phyloP scores from a whole-genome alignment of 2,113 vertebrate species.

The Hippopotamus amphibius region DNA sequence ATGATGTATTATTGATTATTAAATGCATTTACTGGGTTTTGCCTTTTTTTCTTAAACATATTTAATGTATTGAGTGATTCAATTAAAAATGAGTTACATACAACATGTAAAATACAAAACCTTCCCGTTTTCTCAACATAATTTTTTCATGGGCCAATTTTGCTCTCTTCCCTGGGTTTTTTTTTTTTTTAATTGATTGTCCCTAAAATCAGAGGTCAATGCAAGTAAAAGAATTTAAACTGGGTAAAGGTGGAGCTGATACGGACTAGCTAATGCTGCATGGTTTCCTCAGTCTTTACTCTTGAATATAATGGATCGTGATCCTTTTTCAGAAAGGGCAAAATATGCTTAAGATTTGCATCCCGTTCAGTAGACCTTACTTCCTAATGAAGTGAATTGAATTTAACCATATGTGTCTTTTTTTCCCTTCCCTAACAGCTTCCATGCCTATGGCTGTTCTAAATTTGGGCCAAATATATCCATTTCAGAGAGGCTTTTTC shows the following conservation, averaged over 20 bases:
- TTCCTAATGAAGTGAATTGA: slow-evolving; percentile 76
- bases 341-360: slow-evolving; percentile 68
- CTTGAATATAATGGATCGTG: background rate
- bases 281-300: background rate
- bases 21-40: slow-evolving; percentile 44
- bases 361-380: slow-evolving; percentile 72
- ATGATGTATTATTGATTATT: background rate
- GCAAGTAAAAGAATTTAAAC: background rate
- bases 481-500: slow-evolving; percentile 99
- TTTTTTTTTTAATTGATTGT: background rate
- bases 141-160: background rate
- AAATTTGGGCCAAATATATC: slow-evolving; percentile 98
- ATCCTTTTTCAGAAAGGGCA: background rate
- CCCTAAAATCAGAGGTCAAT: slow-evolving; percentile 51
- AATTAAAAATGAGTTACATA: background rate
- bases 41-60: background rate
- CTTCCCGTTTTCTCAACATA: background rate
- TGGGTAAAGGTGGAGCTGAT: background rate
- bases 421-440: slow-evolving; percentile 94
- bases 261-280: background rate
- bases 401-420: slow-evolving; percentile 89
- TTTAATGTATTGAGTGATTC: background rate
- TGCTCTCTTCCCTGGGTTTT: background rate
- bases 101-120: background rate
- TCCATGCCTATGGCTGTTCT: slow-evolving; percentile 96